A percentile compares a stretch with the other conserved stretches of the same genome.
phyloP scores from a whole-genome alignment of 2,888 invertebrate genomes.

The Calameuta pallipes region DNA sequence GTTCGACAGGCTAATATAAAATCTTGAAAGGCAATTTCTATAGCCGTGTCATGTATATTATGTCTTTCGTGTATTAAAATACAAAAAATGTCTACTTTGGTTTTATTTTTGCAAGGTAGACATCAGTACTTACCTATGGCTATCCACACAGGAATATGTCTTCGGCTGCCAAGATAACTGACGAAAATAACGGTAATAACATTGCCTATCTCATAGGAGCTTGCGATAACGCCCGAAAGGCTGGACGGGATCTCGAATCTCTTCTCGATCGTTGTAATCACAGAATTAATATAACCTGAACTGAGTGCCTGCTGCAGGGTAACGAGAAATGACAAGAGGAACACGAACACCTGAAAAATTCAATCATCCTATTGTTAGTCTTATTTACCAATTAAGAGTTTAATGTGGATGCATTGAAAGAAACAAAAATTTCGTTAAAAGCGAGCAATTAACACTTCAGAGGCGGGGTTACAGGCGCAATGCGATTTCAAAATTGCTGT shows the following conservation, averaged over 20 bases:
- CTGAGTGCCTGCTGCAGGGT: constrained; percentile 91
- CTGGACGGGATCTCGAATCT: constrained; percentile 94
- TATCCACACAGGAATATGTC: constrained; percentile 95
- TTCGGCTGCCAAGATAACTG: constrained; percentile 90
- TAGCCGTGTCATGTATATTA: neutral
- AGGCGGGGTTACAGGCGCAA: too few relatives aligned
- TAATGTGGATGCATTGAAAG: neutral
- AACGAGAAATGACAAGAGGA: constrained; percentile 88
- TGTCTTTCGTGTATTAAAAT: neutral
- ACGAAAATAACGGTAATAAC: constrained; percentile 96
- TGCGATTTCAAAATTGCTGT: too few relatives aligned
- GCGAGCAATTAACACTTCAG: too few relatives aligned
- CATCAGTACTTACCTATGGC: constrained; percentile 76
- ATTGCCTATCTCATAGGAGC: constrained; percentile 95
- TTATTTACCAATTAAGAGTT: neutral
- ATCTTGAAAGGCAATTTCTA: neutral
- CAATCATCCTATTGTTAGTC: neutral
- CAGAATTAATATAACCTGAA: constrained; percentile 93
- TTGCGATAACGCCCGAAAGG: constrained; percentile 91
- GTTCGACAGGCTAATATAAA: too few relatives aligned
- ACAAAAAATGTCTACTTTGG: neutral
- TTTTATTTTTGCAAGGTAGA: neutral
- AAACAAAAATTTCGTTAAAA: neutral
- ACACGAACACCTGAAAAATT: constrained; percentile 82
- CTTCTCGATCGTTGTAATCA: constrained; percentile 97